A percentile compares a stretch with the other conserved stretches of the same genome.
These are phyloP conservation scores for Brachypterus glaber DNA, from an alignment of 2,888 invertebrate genomes.

Conservation along the genomic window DNA sequence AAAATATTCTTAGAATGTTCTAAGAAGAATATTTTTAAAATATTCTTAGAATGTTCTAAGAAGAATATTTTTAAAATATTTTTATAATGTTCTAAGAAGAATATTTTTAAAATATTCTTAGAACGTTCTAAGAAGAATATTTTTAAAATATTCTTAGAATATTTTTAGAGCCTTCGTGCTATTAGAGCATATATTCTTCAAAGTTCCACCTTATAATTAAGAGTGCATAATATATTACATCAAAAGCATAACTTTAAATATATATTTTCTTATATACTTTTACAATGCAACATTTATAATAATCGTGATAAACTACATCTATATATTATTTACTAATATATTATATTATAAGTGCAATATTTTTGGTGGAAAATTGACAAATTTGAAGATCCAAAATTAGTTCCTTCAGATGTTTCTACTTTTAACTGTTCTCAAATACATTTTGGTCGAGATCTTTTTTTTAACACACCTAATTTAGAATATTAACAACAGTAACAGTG, in stretches of 20 bases:
- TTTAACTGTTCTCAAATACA: too few species aligned
- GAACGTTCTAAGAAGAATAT: too few species aligned
- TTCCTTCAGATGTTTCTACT: too few species aligned
- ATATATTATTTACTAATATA: constrained; percentile 21
- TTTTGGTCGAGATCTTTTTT: constrained; percentile 20
- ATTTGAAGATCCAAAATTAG: constrained; percentile 8
- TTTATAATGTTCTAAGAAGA: too few species aligned
- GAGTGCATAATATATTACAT: constrained; percentile 26
- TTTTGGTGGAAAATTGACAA: constrained; percentile 21
- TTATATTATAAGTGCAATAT: constrained; percentile 16
- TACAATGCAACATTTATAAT: constrained; percentile 30
- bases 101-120: too few species aligned
- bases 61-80: too few species aligned
- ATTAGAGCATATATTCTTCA: constrained; percentile 12
- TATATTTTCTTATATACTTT: constrained; percentile 21
- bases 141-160: too few species aligned
- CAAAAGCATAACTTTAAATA: constrained; percentile 29
- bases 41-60: too few species aligned
- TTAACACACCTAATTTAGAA: constrained; percentile 29
- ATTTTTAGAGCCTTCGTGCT: too few species aligned
- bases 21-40: too few species aligned
- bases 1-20: too few species aligned
- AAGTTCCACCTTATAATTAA: constrained; percentile 21
- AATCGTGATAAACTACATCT: constrained; percentile 25
- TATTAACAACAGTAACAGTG: constrained; percentile 37